Conservation (phyloP, 1,140 invertebrate species). For the Bombus fervidus region DNA sequence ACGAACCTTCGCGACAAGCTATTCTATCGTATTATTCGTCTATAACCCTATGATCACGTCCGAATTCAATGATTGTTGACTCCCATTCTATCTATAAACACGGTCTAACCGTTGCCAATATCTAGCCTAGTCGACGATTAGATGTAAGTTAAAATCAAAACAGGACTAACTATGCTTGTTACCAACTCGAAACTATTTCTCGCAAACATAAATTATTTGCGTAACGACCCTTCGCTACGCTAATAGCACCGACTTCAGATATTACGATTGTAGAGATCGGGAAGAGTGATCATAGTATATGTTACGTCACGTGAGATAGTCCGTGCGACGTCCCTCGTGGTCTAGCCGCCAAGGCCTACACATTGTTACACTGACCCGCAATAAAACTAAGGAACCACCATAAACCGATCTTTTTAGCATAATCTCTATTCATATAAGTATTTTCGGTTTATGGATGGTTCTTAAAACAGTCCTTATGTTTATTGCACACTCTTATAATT, state of each 20-base stretch:
- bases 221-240: background rate
- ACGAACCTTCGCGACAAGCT: conserved; percentile 18
- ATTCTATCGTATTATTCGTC: conserved; percentile 47
- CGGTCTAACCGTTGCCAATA: background rate
- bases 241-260: background rate
- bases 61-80: conserved; percentile 36
- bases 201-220: background rate
- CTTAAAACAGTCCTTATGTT: too few species aligned
- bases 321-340: too few species aligned
- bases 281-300: background rate
- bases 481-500: too few species aligned
- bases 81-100: conserved; percentile 6
- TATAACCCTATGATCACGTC: conserved; percentile 38
- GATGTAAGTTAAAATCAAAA: conserved; percentile 12
- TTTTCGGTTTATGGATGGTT: too few species aligned
- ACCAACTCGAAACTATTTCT: conserved; percentile 24
- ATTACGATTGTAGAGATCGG: background rate
- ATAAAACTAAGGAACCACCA: too few species aligned
- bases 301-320: too few species aligned
- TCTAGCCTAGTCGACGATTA: background rate
- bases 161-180: background rate
- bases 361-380: too few species aligned
- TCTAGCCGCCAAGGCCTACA: too few species aligned
- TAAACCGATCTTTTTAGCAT: too few species aligned
- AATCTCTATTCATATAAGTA: too few species aligned